These are phyloP conservation scores for Listronotus bonariensis DNA, from an alignment of 1,140 invertebrate species.

Conservation along the genomic window DNA sequence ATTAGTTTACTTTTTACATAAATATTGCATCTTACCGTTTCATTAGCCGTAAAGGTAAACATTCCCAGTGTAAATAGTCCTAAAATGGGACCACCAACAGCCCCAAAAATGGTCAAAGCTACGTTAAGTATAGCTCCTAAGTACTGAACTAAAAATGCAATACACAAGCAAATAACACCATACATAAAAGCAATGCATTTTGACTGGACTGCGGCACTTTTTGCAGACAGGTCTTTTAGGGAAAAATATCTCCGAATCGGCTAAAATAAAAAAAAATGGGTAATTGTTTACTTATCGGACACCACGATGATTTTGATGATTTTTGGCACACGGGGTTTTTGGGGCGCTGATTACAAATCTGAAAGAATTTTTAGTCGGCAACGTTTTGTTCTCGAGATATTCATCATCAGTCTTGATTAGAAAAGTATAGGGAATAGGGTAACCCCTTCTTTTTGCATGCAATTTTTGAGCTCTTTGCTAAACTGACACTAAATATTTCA, in stretches of 20 bases:
- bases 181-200: constrained; percentile 70
- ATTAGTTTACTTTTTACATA: too few species aligned
- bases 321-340: too few species aligned
- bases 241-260: constrained; percentile 51
- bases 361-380: too few species aligned
- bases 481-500: too few species aligned
- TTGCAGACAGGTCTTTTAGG: constrained; percentile 40
- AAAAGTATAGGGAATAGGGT: too few species aligned
- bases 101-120: constrained; percentile 77
- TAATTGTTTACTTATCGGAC: too few species aligned
- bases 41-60: constrained; percentile 66
- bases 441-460: too few species aligned
- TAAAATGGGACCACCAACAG: constrained; percentile 79
- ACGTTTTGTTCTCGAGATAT: too few species aligned
- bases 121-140: constrained; percentile 75
- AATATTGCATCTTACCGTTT: constrained; percentile 55
- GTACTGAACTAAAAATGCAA: constrained; percentile 74
- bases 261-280: constrained; percentile 41
- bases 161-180: constrained; percentile 69
- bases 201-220: constrained; percentile 55
- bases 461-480: too few species aligned
- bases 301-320: too few species aligned
- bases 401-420: too few species aligned
- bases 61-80: constrained; percentile 80
- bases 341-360: too few species aligned